Evolutionary conservation across 2,113 vertebrate genomes (phyloP).

Genomic region (Fulmarus glacialis): DNA sequence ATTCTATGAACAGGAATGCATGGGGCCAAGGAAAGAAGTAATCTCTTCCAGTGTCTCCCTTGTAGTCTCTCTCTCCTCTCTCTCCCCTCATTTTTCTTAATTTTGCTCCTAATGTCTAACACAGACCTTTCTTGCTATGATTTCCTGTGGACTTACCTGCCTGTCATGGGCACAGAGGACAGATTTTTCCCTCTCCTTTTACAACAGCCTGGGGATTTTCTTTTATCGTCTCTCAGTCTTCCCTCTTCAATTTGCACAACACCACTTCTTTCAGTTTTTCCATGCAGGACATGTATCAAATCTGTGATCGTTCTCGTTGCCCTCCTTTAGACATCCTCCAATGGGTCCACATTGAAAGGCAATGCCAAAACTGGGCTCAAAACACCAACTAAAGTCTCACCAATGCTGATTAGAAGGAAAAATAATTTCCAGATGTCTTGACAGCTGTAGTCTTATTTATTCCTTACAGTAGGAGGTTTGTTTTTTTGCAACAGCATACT

Average conservation of each 20-base stretch:
- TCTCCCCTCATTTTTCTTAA: background rate
- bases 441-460: background rate
- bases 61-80: background rate
- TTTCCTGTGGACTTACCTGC: background rate
- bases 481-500: background rate
- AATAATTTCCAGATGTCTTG: background rate
- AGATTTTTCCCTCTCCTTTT: background rate
- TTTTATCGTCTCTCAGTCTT: background rate
- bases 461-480: background rate
- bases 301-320: background rate
- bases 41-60: background rate
- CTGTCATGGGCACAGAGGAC: background rate
- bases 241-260: background rate
- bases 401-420: background rate
- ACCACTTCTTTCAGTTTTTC: background rate
- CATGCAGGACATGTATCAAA: background rate
- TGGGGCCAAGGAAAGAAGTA: background rate
- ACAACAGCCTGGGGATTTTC: background rate
- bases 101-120: background rate
- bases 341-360: background rate
- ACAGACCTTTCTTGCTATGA: background rate
- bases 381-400: background rate
- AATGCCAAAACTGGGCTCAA: background rate
- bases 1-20: background rate
- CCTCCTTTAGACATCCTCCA: background rate